Base-by-base conservation (phyloP, 2,797 vertebrate species). In the Triplophysa bombifrons region DNA sequence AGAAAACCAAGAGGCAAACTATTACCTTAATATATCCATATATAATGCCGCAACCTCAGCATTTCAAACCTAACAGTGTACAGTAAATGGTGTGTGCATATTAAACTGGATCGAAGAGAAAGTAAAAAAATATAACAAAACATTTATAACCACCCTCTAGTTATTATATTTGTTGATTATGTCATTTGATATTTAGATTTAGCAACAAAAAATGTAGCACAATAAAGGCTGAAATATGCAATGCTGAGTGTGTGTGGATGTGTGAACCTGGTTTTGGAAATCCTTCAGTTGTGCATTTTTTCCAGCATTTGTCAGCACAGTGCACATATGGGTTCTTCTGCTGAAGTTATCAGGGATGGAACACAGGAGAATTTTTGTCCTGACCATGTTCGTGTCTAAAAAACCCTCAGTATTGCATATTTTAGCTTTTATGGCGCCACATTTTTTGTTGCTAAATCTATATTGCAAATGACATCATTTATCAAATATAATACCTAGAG, bases 271-370 rank as follows among this genome's bases (percentile, higher is more conserved):
- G 51, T 30, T 50, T 80, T 61, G 22, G 70, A 65, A 82, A 78
- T 82, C 19, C 61, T 84, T 77, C 74, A 71, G 70, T 71, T 66
- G 46, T 63, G 70, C 82, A 85, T 84, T 82, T 85, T 83, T 85
- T 85, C 77, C 82, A 75, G 82, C 22, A 58, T 78, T 78, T 85
- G 80, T 85, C 84, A 83, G 72, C 48, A 80, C 74, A 80, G 66
- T 76, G 74, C 48, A 72, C 56, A 19, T 75, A 80, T 80, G 74
- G 55, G 55, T 69, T 84, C 83, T 4, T 83, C 90, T 92, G 92
- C 74, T 90, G 92, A 90, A 92, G 88, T 80, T 88, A 93, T 93
- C 88, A 93, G 20, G 86, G 78, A 72, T 85, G 83, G 84, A 89
- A 90, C 65, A 78, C 74, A 83, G 89, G 83, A 87, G 34, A 51